A percentile compares a stretch with the other conserved stretches of the same genome.
phyloP scores from a whole-genome alignment of 2,113 vertebrate genomes.

The Vanacampus margaritifer region DNA sequence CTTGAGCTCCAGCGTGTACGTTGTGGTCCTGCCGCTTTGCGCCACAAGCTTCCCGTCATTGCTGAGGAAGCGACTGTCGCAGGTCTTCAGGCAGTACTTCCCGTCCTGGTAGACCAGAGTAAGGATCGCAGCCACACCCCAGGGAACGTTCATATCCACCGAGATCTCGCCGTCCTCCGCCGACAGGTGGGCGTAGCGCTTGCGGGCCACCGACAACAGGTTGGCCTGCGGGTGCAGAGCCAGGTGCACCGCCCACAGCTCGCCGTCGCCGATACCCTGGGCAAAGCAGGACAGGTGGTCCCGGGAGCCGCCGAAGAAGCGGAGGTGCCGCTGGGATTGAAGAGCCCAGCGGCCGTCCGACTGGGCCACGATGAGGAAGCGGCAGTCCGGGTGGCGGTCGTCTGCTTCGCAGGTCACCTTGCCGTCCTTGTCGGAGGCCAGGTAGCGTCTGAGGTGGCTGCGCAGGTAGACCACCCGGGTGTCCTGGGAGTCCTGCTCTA shows the following conservation, averaged over 20 bases:
- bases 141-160: conserved; percentile 85
- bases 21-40: conserved; percentile 74
- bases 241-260: conserved; percentile 92
- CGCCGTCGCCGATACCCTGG: conserved; percentile 79
- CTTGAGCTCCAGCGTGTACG: conserved; percentile 90
- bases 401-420: conserved; percentile 86
- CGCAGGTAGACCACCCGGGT: conserved; percentile 83
- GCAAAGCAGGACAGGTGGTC: conserved; percentile 92
- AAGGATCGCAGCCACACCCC: conserved; percentile 90
- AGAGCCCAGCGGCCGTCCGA: conserved; percentile 92
- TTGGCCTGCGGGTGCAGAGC: conserved; percentile 93
- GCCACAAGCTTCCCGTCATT: conserved; percentile 82
- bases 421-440: conserved; percentile 87
- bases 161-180: conserved; percentile 82
- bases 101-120: conserved; percentile 87
- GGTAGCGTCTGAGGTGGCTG: conserved; percentile 90
- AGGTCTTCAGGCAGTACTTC: conserved; percentile 87
- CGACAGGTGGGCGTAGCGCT: conserved; percentile 89
- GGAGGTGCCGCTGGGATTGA: conserved; percentile 84
- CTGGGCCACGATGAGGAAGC: conserved; percentile 86
- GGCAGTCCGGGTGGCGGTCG: conserved; percentile 75
- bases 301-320: conserved; percentile 86
- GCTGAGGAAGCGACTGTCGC: conserved; percentile 86
- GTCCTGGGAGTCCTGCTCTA: conserved; percentile 87
- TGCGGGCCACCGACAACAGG: conserved; percentile 86